Conservation (phyloP, 2,888 invertebrate genomes). For the Drosophila atripex region DNA sequence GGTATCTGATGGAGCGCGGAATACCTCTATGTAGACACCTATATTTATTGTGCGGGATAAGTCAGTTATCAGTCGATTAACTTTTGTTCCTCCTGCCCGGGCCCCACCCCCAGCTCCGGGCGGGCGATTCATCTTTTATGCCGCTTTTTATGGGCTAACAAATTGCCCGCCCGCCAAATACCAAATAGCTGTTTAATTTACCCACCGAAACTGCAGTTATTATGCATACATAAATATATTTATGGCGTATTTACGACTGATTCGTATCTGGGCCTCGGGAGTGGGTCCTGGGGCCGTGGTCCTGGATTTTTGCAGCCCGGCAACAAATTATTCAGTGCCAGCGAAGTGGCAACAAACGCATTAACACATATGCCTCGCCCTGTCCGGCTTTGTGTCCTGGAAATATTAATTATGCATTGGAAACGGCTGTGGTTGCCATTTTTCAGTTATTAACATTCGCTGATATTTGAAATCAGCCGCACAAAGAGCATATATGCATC, state of each 20-base stretch:
- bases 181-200: slow-evolving; percentile 15
- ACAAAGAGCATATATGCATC: not conserved
- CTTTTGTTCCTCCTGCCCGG: slow-evolving; percentile 5
- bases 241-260: slow-evolving; percentile 12
- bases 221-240: slow-evolving; percentile 25
- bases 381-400: not conserved
- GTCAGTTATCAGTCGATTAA: slow-evolving; percentile 35
- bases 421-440: slow-evolving; percentile 21
- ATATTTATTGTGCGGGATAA: slow-evolving; percentile 7
- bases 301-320: not conserved
- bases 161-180: slow-evolving; percentile 6
- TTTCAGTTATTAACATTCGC: slow-evolving; percentile 25
- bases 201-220: slow-evolving; percentile 15
- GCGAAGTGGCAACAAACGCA: slow-evolving; percentile 18
- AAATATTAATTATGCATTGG: slow-evolving; percentile 32
- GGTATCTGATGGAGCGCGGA: not conserved
- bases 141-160: slow-evolving; percentile 13
- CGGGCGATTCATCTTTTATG: slow-evolving; percentile 16
- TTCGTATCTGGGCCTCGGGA: not conserved
- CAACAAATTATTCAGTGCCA: slow-evolving; percentile 13
- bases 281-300: not conserved
- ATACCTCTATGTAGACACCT: not conserved
- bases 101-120: not conserved
- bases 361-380: slow-evolving; percentile 13
- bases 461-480: slow-evolving; percentile 1